These are phyloP conservation scores for Dolichomitus sp. DNA, from an alignment of 2,888 invertebrate species.

Conservation along the genomic window DNA sequence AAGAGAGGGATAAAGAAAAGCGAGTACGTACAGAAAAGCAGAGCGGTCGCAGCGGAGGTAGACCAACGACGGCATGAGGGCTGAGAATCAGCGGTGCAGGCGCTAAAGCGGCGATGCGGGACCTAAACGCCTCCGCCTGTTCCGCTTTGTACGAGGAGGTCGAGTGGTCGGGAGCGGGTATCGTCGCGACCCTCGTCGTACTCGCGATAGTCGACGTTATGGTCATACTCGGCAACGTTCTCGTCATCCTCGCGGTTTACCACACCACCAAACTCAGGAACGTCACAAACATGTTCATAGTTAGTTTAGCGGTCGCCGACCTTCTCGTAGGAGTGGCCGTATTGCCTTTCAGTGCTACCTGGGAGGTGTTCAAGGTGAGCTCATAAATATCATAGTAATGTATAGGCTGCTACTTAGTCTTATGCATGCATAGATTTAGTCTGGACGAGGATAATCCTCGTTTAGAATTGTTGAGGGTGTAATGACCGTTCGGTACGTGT, in stretches of 20 bases:
- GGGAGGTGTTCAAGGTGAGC: slow-evolving; percentile 95
- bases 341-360: slow-evolving; percentile 97
- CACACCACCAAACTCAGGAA: slow-evolving; percentile 96
- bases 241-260: slow-evolving; percentile 97
- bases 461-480: background rate
- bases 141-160: slow-evolving; percentile 93
- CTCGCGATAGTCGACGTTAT: slow-evolving; percentile 94
- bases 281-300: slow-evolving; percentile 98
- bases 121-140: slow-evolving; percentile 94
- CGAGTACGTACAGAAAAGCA: slow-evolving; percentile 29
- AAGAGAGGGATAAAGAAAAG: slow-evolving; percentile 37
- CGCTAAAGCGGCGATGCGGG: slow-evolving; percentile 88
- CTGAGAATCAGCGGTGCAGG: slow-evolving; percentile 68
- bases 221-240: slow-evolving; percentile 96
- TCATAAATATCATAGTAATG: background rate
- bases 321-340: slow-evolving; percentile 98
- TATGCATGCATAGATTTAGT: background rate
- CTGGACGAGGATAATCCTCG: background rate
- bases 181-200: slow-evolving; percentile 92
- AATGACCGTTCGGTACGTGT: background rate
- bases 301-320: slow-evolving; percentile 98
- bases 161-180: slow-evolving; percentile 93
- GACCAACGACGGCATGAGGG: slow-evolving; percentile 58
- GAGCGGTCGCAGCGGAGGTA: background rate
- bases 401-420: background rate